Conservation (phyloP, 2,797 vertebrate genomes). For the Etheostoma nigrum region DNA sequence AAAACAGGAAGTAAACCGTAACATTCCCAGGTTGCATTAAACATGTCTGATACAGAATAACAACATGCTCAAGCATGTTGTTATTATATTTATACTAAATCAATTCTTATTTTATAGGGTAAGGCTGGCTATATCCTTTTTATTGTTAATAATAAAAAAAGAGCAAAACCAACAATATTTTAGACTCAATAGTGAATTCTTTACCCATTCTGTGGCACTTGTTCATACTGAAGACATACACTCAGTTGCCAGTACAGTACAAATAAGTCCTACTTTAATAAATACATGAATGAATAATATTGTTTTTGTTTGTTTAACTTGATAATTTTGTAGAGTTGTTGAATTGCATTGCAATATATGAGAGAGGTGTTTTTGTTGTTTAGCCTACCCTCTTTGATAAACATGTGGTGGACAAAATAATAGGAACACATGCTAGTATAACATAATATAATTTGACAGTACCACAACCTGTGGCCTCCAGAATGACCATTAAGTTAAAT, state of each 20-base stretch:
- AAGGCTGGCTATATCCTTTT: neutral
- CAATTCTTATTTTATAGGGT: neutral
- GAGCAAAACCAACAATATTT: neutral
- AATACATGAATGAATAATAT: neutral
- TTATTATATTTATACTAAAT: no score
- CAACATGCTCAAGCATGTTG: neutral
- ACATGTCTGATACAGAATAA: constrained; percentile 3
- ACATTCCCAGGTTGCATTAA: neutral
- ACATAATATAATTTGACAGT: neutral
- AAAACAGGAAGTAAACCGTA: constrained; percentile 5
- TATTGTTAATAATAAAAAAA: no score
- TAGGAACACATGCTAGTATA: neutral
- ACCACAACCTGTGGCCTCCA: neutral
- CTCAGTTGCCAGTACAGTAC: neutral
- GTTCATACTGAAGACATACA: neutral
- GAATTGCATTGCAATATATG: neutral
- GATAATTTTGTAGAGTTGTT: neutral
- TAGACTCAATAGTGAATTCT: no score
- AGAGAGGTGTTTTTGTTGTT: neutral
- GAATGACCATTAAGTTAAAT: neutral
- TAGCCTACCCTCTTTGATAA: neutral
- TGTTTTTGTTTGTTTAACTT: neutral
- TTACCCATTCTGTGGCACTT: neutral
- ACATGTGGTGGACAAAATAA: neutral
- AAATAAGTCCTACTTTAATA: neutral